Conservation (phyloP, 2,888 invertebrate genomes). For the Diploptera punctata region DNA sequence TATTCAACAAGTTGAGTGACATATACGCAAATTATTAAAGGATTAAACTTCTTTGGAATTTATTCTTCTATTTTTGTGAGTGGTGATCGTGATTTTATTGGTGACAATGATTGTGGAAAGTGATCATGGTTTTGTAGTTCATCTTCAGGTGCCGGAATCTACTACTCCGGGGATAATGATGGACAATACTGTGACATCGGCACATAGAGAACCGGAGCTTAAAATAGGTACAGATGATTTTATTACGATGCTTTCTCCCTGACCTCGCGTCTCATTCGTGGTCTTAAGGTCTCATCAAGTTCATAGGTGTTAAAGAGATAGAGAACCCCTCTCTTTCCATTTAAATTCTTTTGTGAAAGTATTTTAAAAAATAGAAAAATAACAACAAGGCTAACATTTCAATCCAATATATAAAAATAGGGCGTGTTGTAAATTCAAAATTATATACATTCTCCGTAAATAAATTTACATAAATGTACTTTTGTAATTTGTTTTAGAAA, state of each 20-base stretch:
- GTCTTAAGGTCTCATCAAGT: neutral
- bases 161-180: conserved; percentile 25
- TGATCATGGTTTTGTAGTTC: conserved; percentile 27
- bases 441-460: no score
- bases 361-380: no score
- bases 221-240: conserved; percentile 67
- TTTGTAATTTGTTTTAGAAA: no score
- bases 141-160: conserved; percentile 26
- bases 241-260: neutral
- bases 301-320: neutral
- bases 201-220: conserved; percentile 67
- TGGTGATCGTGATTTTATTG: conserved; percentile 10
- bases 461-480: no score
- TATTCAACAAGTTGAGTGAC: neutral
- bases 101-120: conserved; percentile 38
- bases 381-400: no score
- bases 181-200: conserved; percentile 50
- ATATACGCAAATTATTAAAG: no score
- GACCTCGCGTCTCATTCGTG: neutral
- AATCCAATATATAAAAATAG: no score
- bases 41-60: neutral
- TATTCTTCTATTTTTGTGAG: conserved; percentile 10
- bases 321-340: no score
- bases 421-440: no score
- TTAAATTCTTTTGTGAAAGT: no score